Evolutionary conservation across 2,113 vertebrate genomes (phyloP).

Genomic region (Danionella cerebrum): DNA sequence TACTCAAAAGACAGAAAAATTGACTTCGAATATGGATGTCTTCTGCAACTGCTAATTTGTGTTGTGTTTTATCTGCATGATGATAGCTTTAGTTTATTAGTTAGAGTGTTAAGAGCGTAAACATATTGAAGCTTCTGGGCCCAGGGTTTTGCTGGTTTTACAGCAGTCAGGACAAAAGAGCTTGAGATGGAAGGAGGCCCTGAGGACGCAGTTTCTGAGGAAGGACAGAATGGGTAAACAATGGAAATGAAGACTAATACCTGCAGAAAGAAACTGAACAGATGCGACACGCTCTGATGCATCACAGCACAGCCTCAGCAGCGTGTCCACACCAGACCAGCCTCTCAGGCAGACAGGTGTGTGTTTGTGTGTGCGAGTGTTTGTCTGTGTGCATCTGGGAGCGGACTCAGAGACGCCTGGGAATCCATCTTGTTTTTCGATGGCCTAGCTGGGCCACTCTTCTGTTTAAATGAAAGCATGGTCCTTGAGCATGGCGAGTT

Average conservation of each 20-base stretch:
- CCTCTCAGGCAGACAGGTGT: constrained; percentile 8
- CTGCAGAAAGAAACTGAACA: constrained; percentile 6
- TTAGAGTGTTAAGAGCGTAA: too few relatives aligned
- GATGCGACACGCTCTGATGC: constrained; percentile 21
- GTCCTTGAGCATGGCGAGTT: constrained; percentile 32
- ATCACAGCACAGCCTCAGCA: not conserved
- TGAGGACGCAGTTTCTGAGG: constrained; percentile 19
- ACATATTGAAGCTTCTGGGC: not conserved
- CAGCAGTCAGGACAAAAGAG: not conserved
- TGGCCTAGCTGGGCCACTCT: constrained; percentile 12
- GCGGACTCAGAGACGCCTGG: not conserved
- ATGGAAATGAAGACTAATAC: constrained; percentile 36
- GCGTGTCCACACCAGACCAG: not conserved
- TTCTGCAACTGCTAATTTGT: too few relatives aligned
- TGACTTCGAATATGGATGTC: too few relatives aligned
- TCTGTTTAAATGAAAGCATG: constrained; percentile 31
- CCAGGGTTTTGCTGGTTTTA: not conserved
- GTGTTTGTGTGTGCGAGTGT: not conserved
- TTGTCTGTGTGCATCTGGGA: not conserved
- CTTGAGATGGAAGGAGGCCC: not conserved
- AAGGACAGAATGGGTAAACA: constrained; percentile 31
- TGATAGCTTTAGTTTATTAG: too few relatives aligned
- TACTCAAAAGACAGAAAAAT: too few relatives aligned
- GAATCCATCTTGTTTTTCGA: constrained; percentile 40
- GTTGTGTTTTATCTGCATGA: too few relatives aligned